Conservation (phyloP, 2,797 vertebrate genomes). For the Microctenopoma lineatum region DNA sequence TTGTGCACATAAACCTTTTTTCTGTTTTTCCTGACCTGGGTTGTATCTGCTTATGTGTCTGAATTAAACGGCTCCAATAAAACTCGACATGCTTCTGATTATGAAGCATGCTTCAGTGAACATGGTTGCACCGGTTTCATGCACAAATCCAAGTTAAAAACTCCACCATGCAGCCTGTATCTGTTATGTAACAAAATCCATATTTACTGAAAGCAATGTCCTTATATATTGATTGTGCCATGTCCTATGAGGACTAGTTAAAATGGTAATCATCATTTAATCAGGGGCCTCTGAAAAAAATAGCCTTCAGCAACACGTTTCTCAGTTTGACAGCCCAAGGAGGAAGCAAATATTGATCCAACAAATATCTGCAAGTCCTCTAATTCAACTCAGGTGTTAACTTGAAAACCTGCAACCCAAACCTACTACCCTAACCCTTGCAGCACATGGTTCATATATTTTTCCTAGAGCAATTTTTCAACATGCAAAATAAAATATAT, state of each 20-base stretch:
- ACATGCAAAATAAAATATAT: conserved; percentile 52
- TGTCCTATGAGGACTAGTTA: conserved; percentile 50
- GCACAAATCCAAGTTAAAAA: no score
- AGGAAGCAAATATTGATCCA: conserved; percentile 55
- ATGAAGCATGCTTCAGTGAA: not conserved
- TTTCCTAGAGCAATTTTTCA: conserved; percentile 47
- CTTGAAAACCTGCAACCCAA: conserved; percentile 9
- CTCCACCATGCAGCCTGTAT: no score
- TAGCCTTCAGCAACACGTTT: conserved; percentile 49
- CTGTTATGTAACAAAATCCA: no score
- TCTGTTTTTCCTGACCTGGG: no score
- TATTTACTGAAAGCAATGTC: no score
- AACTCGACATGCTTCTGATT: no score
- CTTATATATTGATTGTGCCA: conserved; percentile 26
- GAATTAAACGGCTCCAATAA: no score
- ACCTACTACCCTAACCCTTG: conserved; percentile 12
- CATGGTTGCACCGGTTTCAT: no score
- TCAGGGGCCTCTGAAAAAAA: conserved; percentile 40
- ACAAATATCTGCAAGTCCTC: conserved; percentile 30
- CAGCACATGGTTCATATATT: conserved; percentile 14
- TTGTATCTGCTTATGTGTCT: no score
- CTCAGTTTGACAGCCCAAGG: conserved; percentile 34
- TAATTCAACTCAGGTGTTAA: conserved; percentile 44
- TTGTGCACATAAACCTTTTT: no score
- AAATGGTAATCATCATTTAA: conserved; percentile 62